Evolutionary conservation across 2,113 vertebrate species (phyloP).

Genomic region (Poeciliopsis retropinna): DNA sequence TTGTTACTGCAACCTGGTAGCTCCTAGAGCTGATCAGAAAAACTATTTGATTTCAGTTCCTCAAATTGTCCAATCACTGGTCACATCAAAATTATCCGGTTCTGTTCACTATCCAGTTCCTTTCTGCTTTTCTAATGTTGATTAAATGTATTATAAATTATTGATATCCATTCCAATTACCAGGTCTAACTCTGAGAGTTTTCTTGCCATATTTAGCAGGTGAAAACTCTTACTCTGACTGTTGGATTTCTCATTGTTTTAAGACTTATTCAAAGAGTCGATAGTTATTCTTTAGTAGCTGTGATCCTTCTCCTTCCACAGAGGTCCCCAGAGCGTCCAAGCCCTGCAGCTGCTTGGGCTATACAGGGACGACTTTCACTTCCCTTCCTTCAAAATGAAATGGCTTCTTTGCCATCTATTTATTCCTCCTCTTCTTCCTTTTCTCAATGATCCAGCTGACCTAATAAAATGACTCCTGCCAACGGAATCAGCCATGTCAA

Average conservation of each 20-base stretch:
- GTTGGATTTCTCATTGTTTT: constrained; percentile 9
- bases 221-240: background rate
- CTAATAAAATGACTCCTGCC: constrained; percentile 51
- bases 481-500: constrained; percentile 64
- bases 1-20: no score
- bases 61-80: no score
- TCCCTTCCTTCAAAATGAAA: constrained; percentile 64
- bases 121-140: no score
- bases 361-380: constrained; percentile 69
- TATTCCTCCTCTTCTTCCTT: constrained; percentile 45
- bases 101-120: no score
- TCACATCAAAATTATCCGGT: no score
- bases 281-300: constrained; percentile 19
- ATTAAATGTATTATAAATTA: background rate
- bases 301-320: constrained; percentile 28
- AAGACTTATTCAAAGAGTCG: constrained; percentile 3
- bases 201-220: constrained; percentile 13
- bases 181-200: background rate
- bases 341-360: constrained; percentile 66
- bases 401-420: constrained; percentile 43
- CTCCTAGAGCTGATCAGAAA: no score
- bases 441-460: constrained; percentile 61
- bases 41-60: no score
- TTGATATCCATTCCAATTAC: background rate
- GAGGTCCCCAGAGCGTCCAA: constrained; percentile 50